phyloP scores from a whole-genome alignment of 2,888 invertebrate species.

The Thecophora atra region DNA sequence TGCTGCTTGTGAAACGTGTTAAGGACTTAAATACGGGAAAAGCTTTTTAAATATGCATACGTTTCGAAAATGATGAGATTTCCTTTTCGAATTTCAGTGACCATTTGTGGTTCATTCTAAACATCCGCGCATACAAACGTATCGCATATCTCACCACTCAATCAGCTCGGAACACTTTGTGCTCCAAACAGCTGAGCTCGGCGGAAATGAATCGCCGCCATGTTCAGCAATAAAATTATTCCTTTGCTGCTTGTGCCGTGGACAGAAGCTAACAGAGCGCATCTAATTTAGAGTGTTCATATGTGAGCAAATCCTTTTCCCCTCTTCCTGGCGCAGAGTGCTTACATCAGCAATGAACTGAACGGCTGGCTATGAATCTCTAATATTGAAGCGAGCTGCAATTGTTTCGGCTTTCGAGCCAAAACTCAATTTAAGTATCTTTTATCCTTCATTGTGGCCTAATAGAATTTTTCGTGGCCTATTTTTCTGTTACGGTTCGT shows the following conservation, averaged over 20 bases:
- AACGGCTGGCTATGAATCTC: too few relatives aligned
- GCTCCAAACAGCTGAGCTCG: slow-evolving; percentile 8
- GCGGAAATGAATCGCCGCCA: slow-evolving; percentile 25
- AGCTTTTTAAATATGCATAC: slow-evolving; percentile 31
- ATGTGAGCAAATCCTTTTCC: too few relatives aligned
- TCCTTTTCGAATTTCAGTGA: slow-evolving; percentile 44
- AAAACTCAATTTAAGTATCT: too few relatives aligned
- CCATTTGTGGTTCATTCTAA: slow-evolving; percentile 12
- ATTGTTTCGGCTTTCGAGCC: too few relatives aligned
- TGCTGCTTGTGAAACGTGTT: neutral
- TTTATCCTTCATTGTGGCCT: too few relatives aligned
- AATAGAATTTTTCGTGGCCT: too few relatives aligned
- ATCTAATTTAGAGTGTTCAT: too few relatives aligned
- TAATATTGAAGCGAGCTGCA: too few relatives aligned
- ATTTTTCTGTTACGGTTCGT: too few relatives aligned
- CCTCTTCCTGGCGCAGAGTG: too few relatives aligned
- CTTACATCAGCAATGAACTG: too few relatives aligned
- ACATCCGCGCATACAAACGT: neutral
- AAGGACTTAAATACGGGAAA: neutral
- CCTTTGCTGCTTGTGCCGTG: slow-evolving; percentile 5
- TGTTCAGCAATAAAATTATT: slow-evolving; percentile 8
- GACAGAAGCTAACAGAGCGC: neutral
- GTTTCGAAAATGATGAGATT: slow-evolving; percentile 41
- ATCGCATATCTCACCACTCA: neutral
- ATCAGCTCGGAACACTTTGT: neutral